These are phyloP conservation scores for Gryllus bimaculatus DNA, from an alignment of 1,140 invertebrate species.

Conservation along the genomic window DNA sequence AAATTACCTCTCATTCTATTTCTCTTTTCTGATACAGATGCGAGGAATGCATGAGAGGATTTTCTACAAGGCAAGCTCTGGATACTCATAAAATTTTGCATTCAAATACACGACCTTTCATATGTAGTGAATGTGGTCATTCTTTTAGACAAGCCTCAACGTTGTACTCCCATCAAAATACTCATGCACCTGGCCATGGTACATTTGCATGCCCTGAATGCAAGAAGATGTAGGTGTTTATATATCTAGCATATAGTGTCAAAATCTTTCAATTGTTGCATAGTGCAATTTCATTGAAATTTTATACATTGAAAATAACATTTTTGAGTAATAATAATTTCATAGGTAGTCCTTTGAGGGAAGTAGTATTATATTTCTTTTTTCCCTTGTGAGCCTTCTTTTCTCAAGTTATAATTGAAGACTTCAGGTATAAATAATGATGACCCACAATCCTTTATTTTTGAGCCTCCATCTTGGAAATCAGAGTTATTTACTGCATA, in stretches of 20 bases:
- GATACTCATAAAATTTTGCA: constrained; percentile 27
- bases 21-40: constrained; percentile 25
- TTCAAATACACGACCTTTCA: constrained; percentile 27
- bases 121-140: constrained; percentile 30
- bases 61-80: constrained; percentile 28
- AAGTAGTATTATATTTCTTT: too few species aligned
- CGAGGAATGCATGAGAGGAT: constrained; percentile 28
- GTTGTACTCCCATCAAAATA: constrained; percentile 27
- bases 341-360: too few species aligned
- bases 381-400: too few species aligned
- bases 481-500: too few species aligned
- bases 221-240: constrained; percentile 14
- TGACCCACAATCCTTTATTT: too few species aligned
- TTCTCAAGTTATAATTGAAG: too few species aligned
- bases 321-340: too few species aligned
- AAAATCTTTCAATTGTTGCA: neutral
- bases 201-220: constrained; percentile 23
- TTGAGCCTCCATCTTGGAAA: too few species aligned
- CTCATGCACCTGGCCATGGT: constrained; percentile 27
- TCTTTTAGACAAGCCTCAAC: constrained; percentile 28
- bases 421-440: too few species aligned
- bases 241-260: neutral
- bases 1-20: neutral
- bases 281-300: neutral
- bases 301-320: neutral